Evolutionary conservation across 2,113 vertebrate genomes (phyloP), one percentile per base, ranked within the genome.

Genomic region (Lampris incognitus): DNA sequence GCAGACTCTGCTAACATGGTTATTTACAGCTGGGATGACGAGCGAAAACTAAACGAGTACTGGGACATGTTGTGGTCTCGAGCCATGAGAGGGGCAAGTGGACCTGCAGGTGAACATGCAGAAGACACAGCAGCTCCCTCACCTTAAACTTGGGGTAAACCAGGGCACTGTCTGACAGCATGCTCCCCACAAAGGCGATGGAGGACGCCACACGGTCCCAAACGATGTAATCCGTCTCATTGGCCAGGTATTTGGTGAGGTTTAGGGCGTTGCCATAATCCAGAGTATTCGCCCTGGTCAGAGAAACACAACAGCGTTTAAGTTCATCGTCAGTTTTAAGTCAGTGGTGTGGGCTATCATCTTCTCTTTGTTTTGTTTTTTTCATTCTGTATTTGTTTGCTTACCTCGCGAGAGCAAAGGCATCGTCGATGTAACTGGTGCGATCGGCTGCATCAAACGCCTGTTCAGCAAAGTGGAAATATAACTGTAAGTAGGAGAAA

Each of bases 71-170:
- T 24, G 24, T 24, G 24, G 24, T 24, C 24, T 24, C 24, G 24
- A 24, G 24, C 24, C 24, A 24, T 24, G 24, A 24, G 24, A 24
- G 24, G 24, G 24, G 24, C 24, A 24, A 24, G 24, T 24, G 24
- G 24, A 24, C 24, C 44, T 4, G 7, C 44, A 46, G 44, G 7
- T 46, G 44, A 46, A 46, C 44, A 46, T 46, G 44, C 7, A 7
- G 44, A 46, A 46, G 44, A 7, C 44, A 5, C 7, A 46, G 44
- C 44, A 46, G 8, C 5, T 9, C 2, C 6, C 80, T 80, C 79
- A 99, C 97, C 96, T 99, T 93, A 68, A 99, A 96, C 50, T 0
- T 51, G 6, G 85, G 80, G 65, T 98, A 98, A 55, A 98, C 41
- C 0, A 1, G 46, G 8, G 3, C 4, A 50, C 97, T 93, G 69